Percentiles rank a stretch among this genome's conserved stretches.
Conservation (phyloP, 2,113 vertebrate genomes). For the Anolis sagrei region DNA sequence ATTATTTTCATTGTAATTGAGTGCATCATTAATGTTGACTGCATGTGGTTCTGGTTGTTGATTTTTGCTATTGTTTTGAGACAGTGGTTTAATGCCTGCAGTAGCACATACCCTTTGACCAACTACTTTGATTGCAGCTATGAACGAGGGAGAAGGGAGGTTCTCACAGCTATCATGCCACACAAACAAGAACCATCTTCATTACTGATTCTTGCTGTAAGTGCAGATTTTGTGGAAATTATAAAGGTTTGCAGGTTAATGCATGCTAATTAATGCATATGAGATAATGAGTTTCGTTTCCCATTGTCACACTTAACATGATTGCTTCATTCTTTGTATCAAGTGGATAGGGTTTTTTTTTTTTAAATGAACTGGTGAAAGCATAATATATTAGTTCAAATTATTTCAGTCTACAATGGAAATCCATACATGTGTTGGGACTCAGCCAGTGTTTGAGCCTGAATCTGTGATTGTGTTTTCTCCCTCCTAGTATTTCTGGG, state of each 20-base stretch:
- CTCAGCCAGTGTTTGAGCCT: too few species aligned
- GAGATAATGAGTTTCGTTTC: slow-evolving; percentile 24
- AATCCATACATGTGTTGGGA: too few species aligned
- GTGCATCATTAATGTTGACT: neutral
- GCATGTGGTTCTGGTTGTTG: fast-evolving
- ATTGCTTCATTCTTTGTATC: neutral
- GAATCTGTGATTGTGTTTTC: too few species aligned
- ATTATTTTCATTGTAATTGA: neutral
- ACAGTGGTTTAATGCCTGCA: neutral
- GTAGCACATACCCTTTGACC: fast-evolving
- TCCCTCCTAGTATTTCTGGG: too few species aligned
- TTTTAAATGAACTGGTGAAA: neutral
- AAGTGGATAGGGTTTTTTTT: neutral
- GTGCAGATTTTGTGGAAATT: neutral
- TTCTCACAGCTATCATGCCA: neutral
- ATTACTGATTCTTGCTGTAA: neutral
- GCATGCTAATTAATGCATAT: neutral
- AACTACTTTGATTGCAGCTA: neutral
- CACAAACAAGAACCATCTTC: neutral
- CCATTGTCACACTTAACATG: neutral
- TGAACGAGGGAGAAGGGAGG: neutral
- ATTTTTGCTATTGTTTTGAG: slow-evolving; percentile 1
- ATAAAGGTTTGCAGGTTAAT: slow-evolving; percentile 7
- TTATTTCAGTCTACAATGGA: slow-evolving; percentile 13
- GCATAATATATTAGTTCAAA: neutral